Percentiles rank a stretch among this genome's conserved stretches.
phyloP scores from a whole-genome alignment of 2,888 invertebrate genomes.

The Dromius quadrimaculatus region DNA sequence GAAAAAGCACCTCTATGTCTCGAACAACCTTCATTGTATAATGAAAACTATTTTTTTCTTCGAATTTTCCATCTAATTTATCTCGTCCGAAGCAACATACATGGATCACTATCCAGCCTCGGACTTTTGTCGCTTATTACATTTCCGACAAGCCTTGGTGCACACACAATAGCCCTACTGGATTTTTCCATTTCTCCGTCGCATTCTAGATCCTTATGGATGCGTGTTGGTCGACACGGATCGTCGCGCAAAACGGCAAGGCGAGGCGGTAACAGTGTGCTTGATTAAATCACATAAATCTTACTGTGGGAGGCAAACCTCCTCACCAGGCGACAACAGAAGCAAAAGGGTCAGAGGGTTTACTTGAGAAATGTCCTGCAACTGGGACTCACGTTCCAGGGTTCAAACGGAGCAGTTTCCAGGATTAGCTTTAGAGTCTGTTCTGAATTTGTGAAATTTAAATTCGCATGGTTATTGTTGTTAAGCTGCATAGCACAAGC shows the following conservation, averaged over 20 bases:
- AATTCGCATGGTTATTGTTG: no score
- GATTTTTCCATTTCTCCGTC: conserved; percentile 44
- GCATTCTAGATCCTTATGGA: conserved; percentile 27
- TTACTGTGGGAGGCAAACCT: conserved; percentile 53
- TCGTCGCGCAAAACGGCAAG: conserved; percentile 1
- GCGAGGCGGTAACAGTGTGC: conserved; percentile 53
- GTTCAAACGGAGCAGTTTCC: not conserved
- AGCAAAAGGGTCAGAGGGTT: not conserved
- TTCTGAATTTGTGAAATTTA: no score
- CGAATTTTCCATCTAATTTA: no score
- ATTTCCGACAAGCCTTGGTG: conserved; percentile 28
- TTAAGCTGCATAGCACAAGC: no score
- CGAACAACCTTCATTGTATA: no score
- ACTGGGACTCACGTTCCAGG: not conserved
- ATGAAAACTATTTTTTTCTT: no score
- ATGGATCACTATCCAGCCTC: conserved; percentile 1
- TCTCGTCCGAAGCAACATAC: not conserved
- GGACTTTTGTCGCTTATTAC: conserved; percentile 41
- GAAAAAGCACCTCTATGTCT: no score
- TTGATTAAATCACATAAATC: conserved; percentile 59
- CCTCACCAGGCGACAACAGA: not conserved
- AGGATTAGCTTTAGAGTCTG: no score
- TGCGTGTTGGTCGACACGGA: conserved; percentile 35
- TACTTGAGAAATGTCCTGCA: conserved; percentile 23
- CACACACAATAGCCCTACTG: conserved; percentile 21